Evolutionary conservation across 1,140 invertebrate species (phyloP).

Genomic region (Pararge aegeria): DNA sequence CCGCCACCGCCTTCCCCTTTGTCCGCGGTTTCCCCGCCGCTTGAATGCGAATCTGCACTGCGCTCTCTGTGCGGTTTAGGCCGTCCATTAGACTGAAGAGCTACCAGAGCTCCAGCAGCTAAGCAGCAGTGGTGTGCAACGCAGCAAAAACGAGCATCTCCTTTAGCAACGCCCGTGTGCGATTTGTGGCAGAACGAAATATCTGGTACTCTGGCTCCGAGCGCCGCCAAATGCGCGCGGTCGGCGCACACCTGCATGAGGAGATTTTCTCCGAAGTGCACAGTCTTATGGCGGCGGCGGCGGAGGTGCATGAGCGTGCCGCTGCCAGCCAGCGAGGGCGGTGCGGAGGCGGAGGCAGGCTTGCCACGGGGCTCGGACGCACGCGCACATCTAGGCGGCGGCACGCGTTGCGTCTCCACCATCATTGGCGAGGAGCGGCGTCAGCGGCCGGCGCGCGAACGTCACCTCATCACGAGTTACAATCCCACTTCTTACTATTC

Average conservation of each 20-base stretch:
- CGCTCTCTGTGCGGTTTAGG: conserved; percentile 58
- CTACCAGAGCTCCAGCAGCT: conserved; percentile 61
- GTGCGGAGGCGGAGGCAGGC: conserved; percentile 62
- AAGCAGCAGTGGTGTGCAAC: conserved; percentile 77
- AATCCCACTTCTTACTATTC: conserved; percentile 27
- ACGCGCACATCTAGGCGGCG: conserved; percentile 73
- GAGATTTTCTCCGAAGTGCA: conserved; percentile 87
- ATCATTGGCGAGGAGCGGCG: conserved; percentile 76
- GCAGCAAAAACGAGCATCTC: conserved; percentile 71
- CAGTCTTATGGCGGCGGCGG: conserved; percentile 85
- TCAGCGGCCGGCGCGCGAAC: conserved; percentile 70
- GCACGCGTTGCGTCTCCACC: conserved; percentile 77
- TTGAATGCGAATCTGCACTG: conserved; percentile 69
- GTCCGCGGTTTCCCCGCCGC: conserved; percentile 68
- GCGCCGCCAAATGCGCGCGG: conserved; percentile 68
- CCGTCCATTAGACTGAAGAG: conserved; percentile 56
- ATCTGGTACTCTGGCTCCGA: conserved; percentile 73
- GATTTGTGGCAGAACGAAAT: conserved; percentile 76
- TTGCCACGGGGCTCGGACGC: conserved; percentile 67
- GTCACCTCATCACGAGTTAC: conserved; percentile 67
- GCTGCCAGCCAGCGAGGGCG: conserved; percentile 68
- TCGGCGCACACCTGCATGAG: conserved; percentile 85
- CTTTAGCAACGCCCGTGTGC: conserved; percentile 61
- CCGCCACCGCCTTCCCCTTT: conserved; percentile 58
- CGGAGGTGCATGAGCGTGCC: conserved; percentile 80